Evolutionary conservation across 2,113 vertebrate genomes (phyloP).

Genomic region (Tyto alba): DNA sequence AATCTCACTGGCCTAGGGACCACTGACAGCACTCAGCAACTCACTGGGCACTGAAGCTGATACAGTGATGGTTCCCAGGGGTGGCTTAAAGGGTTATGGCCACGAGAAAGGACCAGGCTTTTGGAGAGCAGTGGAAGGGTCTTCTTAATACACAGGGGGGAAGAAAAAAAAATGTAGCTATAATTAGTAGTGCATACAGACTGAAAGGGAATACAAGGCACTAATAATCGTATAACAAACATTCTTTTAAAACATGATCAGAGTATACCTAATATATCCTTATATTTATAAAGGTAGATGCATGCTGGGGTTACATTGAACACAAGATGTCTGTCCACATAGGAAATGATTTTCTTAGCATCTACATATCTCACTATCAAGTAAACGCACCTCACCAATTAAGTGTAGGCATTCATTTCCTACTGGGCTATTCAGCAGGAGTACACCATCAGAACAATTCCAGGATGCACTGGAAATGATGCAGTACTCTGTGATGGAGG

Average conservation of each 20-base stretch:
- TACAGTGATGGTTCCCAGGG: neutral
- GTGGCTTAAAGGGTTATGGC: neutral
- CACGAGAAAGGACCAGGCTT: neutral
- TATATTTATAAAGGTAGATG: neutral
- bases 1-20: accelerated
- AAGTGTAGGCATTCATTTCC: neutral
- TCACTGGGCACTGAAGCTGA: neutral
- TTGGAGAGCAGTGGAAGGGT: neutral
- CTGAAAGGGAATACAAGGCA: neutral
- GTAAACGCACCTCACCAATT: neutral
- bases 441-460: neutral
- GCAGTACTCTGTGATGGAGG: neutral
- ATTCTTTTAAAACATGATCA: neutral
- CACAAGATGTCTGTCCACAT: neutral
- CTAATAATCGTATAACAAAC: neutral
- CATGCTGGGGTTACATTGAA: neutral
- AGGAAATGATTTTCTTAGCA: neutral
- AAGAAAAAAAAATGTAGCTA: neutral
- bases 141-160: neutral
- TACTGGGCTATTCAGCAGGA: neutral
- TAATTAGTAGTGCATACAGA: neutral
- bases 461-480: neutral
- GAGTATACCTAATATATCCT: neutral
- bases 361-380: neutral
- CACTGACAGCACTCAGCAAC: neutral